Evolutionary conservation across 2,113 vertebrate species (phyloP).

Genomic region (Hydropotes inermis): DNA sequence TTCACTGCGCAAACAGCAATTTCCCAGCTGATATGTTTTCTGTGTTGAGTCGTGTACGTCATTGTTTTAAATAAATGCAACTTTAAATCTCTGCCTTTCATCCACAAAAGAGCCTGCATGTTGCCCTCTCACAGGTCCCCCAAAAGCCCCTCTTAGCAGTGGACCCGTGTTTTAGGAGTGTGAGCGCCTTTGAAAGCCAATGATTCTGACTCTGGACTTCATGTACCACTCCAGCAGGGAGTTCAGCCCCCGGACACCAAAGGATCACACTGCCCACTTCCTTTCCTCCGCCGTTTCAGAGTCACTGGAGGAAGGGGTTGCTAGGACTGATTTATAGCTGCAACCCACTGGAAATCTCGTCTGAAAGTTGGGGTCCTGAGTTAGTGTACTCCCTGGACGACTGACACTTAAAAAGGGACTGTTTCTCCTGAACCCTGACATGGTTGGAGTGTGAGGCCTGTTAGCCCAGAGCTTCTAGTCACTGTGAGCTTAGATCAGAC

Average conservation of each 20-base stretch:
- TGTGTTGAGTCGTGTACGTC: neutral
- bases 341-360: constrained; percentile 57
- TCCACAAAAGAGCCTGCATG: neutral
- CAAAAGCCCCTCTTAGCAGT: neutral
- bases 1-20: neutral
- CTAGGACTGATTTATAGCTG: constrained; percentile 51
- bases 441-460: constrained; percentile 44
- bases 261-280: neutral
- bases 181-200: neutral
- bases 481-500: constrained; percentile 38
- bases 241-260: neutral
- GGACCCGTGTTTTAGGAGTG: neutral
- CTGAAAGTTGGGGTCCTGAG: constrained; percentile 57
- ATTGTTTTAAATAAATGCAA: neutral
- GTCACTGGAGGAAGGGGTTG: neutral
- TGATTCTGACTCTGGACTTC: neutral
- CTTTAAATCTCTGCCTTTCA: neutral
- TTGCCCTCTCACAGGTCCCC: too few relatives aligned
- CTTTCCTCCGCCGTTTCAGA: neutral
- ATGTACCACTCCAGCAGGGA: neutral
- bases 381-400: constrained; percentile 54
- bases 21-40: neutral
- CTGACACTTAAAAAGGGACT: constrained; percentile 60
- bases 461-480: constrained; percentile 53
- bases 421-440: constrained; percentile 59